Conservation (phyloP, 1,140 invertebrate genomes). For the Zaprionus kolodkinae region DNA sequence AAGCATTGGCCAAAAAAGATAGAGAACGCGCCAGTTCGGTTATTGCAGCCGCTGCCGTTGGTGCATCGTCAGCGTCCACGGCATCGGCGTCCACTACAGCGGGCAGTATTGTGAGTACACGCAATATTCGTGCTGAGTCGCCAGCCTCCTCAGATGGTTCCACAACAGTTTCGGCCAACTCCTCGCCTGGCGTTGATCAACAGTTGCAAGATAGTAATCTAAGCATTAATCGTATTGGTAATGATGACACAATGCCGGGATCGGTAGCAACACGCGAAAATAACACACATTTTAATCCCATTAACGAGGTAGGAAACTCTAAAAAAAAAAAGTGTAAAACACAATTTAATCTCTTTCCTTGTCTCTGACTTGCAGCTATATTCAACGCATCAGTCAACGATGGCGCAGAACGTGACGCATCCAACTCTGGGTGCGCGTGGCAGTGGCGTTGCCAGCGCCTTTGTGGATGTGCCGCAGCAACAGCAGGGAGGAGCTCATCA, state of each 20-base stretch:
- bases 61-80: constrained; percentile 65
- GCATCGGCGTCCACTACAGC: constrained; percentile 32
- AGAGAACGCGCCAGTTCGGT: constrained; percentile 67
- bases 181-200: constrained; percentile 89
- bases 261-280: constrained; percentile 42
- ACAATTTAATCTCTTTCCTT: not conserved
- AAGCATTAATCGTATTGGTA: constrained; percentile 59
- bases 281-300: constrained; percentile 80
- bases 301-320: constrained; percentile 66
- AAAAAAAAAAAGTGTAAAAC: not conserved
- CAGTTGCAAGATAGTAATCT: constrained; percentile 86
- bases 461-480: constrained; percentile 64
- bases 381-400: constrained; percentile 53
- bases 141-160: constrained; percentile 86
- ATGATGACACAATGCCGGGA: constrained; percentile 19
- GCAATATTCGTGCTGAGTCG: constrained; percentile 77
- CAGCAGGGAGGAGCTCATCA: constrained; percentile 39
- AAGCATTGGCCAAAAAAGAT: constrained; percentile 77
- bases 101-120: constrained; percentile 49
- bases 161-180: constrained; percentile 91
- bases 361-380: constrained; percentile 56
- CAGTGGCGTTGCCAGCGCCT: constrained; percentile 45
- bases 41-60: constrained; percentile 55
- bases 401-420: constrained; percentile 38
- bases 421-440: constrained; percentile 55